Percentiles rank a stretch among this genome's conserved stretches.
Evolutionary conservation across 1,140 invertebrate species (phyloP).

Genomic region (Solenopsis fugax): DNA sequence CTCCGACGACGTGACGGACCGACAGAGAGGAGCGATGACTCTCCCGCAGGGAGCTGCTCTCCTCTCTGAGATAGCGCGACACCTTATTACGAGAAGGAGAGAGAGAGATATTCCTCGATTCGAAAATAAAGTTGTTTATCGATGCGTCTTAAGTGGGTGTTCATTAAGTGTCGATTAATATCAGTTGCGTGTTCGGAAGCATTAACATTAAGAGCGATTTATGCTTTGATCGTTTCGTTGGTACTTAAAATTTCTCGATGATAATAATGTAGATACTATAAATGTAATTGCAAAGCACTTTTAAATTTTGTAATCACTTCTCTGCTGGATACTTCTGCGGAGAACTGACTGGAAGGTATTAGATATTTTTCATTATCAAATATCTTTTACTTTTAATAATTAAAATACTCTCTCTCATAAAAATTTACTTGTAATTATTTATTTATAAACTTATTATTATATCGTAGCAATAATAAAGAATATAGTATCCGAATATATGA

Average conservation of each 20-base stretch:
- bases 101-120: constrained; percentile 7
- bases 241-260: constrained; percentile 4
- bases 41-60: constrained; percentile 49
- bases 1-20: constrained; percentile 60
- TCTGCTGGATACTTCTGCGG: not conserved
- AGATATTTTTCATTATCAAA: constrained; percentile 12
- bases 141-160: constrained; percentile 21
- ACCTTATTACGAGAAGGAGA: constrained; percentile 26
- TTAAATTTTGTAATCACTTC: constrained; percentile 18
- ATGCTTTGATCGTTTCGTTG: constrained; percentile 30
- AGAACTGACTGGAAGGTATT: not conserved
- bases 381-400: not conserved
- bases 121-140: constrained; percentile 41
- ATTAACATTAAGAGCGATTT: constrained; percentile 23
- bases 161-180: constrained; percentile 35
- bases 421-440: constrained; percentile 3
- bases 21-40: constrained; percentile 41
- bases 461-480: not conserved
- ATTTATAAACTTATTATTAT: not conserved
- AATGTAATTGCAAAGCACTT: constrained; percentile 23
- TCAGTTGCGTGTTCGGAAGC: constrained; percentile 20
- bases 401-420: not conserved
- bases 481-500: not conserved
- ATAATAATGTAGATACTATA: constrained; percentile 41
- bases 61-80: constrained; percentile 39